Evolutionary conservation across 2,797 vertebrate genomes (phyloP).

Genomic region (Acanthopagrus latus): DNA sequence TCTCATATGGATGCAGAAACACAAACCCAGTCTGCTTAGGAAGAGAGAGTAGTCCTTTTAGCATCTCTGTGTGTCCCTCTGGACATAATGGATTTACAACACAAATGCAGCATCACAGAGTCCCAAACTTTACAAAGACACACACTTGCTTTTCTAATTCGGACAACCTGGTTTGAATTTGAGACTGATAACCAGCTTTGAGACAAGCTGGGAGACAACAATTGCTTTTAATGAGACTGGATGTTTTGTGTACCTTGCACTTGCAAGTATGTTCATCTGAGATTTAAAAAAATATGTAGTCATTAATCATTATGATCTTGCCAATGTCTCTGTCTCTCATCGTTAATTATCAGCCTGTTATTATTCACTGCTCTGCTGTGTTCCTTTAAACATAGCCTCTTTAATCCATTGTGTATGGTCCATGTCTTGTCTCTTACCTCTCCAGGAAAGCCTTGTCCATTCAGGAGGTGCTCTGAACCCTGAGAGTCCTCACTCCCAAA

Average conservation of each 20-base stretch:
- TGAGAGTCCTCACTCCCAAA: slow-evolving; percentile 94
- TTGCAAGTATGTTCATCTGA: neutral
- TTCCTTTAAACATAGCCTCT: neutral
- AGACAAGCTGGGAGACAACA: neutral
- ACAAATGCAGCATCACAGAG: slow-evolving; percentile 2
- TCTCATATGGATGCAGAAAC: slow-evolving; percentile 2
- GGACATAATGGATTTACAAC: slow-evolving; percentile 13
- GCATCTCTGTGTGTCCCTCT: neutral
- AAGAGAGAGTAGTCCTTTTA: slow-evolving; percentile 13
- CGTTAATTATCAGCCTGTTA: slow-evolving; percentile 76
- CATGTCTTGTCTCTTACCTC: slow-evolving; percentile 86
- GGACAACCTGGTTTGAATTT: slow-evolving; percentile 22
- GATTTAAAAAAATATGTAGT: slow-evolving; percentile 42
- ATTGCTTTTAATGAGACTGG: slow-evolving; percentile 3
- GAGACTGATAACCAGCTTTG: slow-evolving; percentile 20
- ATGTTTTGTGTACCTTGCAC: neutral
- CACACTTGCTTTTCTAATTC: slow-evolving; percentile 1
- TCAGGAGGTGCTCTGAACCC: slow-evolving; percentile 95
- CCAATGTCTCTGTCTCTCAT: slow-evolving; percentile 74
- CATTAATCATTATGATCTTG: slow-evolving; percentile 83
- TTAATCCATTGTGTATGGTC: neutral
- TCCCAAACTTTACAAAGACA: slow-evolving; percentile 10
- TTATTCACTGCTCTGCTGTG: slow-evolving; percentile 67
- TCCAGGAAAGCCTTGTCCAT: slow-evolving; percentile 96
- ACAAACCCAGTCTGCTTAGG: slow-evolving; percentile 20